These are phyloP conservation scores for Clivina fossor DNA, from an alignment of 2,888 invertebrate species.

Conservation along the genomic window DNA sequence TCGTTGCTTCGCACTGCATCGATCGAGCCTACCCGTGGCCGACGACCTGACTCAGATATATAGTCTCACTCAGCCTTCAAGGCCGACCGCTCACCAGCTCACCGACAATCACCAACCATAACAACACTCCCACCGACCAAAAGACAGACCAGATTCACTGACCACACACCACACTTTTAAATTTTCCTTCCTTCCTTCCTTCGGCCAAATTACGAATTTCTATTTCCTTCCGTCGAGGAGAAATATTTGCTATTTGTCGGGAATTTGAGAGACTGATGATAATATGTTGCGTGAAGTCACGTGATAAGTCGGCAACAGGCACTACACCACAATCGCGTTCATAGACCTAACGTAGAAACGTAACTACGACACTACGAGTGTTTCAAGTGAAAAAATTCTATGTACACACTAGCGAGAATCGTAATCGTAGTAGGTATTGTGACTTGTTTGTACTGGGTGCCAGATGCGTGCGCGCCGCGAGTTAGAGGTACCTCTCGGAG, in stretches of 20 bases:
- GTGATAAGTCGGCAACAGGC: constrained; percentile 25
- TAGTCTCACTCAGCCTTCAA: too few relatives aligned
- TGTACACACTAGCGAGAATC: too few relatives aligned
- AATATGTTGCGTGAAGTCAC: background rate
- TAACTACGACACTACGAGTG: background rate
- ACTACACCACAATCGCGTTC: constrained; percentile 14
- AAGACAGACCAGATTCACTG: constrained; percentile 26
- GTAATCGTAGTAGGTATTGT: too few relatives aligned
- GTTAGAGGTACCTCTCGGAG: constrained; percentile 39
- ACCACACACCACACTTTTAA: too few relatives aligned
- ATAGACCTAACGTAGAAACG: background rate
- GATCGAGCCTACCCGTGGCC: constrained; percentile 45
- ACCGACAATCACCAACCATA: background rate
- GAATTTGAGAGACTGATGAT: constrained; percentile 19
- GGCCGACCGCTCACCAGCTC: background rate
- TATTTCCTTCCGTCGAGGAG: too few relatives aligned
- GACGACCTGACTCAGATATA: constrained; percentile 32
- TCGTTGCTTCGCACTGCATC: constrained; percentile 48
- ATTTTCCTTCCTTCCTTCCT: too few relatives aligned
- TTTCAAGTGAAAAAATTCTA: too few relatives aligned
- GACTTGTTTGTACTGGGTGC: constrained; percentile 30
- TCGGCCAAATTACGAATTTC: too few relatives aligned
- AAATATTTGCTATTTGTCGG: too few relatives aligned
- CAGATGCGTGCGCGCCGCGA: constrained; percentile 39
- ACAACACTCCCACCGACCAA: too few relatives aligned